Conservation (phyloP, 2,888 invertebrate species). For the Esperia sulphurella region DNA sequence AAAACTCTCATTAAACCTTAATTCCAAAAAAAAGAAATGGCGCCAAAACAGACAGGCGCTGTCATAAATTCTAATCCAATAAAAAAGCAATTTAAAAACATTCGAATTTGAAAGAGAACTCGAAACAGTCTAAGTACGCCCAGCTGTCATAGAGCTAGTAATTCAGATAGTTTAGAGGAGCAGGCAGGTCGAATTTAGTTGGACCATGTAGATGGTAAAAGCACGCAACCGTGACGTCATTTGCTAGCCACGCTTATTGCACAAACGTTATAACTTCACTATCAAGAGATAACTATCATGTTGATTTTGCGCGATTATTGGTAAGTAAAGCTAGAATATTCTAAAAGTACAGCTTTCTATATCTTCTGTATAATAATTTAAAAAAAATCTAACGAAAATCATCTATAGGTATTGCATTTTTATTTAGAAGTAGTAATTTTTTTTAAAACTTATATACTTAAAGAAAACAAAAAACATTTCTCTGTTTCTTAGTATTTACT, state of each 20-base stretch:
- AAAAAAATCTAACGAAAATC: too few species aligned
- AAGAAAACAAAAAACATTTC: too few species aligned
- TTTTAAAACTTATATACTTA: too few species aligned
- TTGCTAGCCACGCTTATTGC: conserved; percentile 67
- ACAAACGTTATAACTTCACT: conserved; percentile 45
- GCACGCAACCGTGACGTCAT: conserved; percentile 70
- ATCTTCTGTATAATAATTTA: too few species aligned
- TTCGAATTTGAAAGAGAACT: conserved; percentile 63
- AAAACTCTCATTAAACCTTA: conserved; percentile 18
- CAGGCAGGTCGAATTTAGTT: conserved; percentile 17
- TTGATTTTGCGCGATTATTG: conserved; percentile 16
- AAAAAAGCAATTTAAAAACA: conserved; percentile 75
- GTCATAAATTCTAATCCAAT: conserved; percentile 71
- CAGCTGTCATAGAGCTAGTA: neutral
- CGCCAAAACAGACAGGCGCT: conserved; percentile 57
- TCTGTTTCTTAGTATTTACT: too few species aligned
- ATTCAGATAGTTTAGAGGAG: conserved; percentile 1
- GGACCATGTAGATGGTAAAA: conserved; percentile 19
- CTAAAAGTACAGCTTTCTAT: too few species aligned
- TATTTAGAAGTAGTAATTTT: too few species aligned
- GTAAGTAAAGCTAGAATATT: neutral
- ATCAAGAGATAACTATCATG: conserved; percentile 47
- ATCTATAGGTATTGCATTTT: too few species aligned
- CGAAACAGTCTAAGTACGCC: conserved; percentile 24
- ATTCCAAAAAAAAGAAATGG: conserved; percentile 36